Base-by-base conservation (phyloP, 2,113 vertebrate species). In the Anser cygnoides region DNA sequence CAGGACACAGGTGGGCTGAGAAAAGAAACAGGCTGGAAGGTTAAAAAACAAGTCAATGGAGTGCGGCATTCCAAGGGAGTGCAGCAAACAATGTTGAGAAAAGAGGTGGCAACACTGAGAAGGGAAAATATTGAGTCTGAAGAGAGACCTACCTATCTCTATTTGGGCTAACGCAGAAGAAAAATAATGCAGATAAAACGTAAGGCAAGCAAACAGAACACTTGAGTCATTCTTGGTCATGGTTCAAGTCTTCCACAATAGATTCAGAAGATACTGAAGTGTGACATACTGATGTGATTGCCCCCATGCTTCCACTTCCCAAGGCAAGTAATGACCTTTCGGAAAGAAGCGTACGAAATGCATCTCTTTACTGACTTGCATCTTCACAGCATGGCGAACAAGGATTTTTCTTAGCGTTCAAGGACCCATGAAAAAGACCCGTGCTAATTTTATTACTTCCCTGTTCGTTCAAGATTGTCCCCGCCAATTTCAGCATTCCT, bases 171-270 rank as follows among this genome's bases (percentile, higher is more conserved):
- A 74, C 0, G 3, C 20, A 58, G 37, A 84, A 84, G 29, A 90
- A 89, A 91, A 87, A 90, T 79, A 79, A 46, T 29, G 70, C 68
- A 78, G 75, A 89, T 72, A 88, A 92, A 93, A 97, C 62, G 68
- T 57, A 82, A 87, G 81, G 62, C 15, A 90, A 86, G 83, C 18
- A 86, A 78, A 85, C 11, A 68, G 77, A 93, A 65, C 54, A 81
- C 5, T 83, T 63, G 82, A 88, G 78, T 78, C 19, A 90, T 65
- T 81, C 31, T 63, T 75, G 55, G 66, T 67, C 67, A 59, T 10
- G 33, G 58, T 87, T 95, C 91, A 85, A 66, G 37, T 50, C 50
- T 92, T 91, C 44, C 65, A 82, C n/a, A 49, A 5, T 10, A 71
- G 43, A 87, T 68, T 71, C 11, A 85, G 62, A 81, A 87, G 66